Percentiles rank a stretch among this genome's conserved stretches.
These are phyloP conservation scores for Porites divaricata DNA, from an alignment of 92 coral and sea anemone genomes.

Conservation along the genomic window DNA sequence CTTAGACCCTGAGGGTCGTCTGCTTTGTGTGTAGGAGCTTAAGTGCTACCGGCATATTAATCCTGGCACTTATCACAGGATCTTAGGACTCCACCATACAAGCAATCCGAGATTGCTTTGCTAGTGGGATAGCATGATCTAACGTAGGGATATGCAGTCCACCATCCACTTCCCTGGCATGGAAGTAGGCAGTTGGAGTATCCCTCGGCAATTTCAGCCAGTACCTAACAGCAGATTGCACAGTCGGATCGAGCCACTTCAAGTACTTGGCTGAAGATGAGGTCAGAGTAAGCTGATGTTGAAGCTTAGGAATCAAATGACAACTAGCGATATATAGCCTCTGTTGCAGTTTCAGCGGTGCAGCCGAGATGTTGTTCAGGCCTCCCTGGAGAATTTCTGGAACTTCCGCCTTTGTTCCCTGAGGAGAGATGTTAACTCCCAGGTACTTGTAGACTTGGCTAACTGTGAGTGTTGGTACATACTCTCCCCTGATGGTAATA, in stretches of 20 bases:
- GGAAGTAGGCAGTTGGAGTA: no score
- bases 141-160: constrained; percentile 4
- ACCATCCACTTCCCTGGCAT: background rate
- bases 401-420: background rate
- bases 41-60: no score
- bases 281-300: constrained; percentile 23
- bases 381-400: background rate
- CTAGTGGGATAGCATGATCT: constrained; percentile 11
- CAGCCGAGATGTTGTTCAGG: constrained; percentile 17
- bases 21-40: no score
- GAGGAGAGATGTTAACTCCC: constrained; percentile 13
- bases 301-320: constrained; percentile 21
- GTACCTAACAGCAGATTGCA: no score
- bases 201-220: no score
- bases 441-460: constrained; percentile 18
- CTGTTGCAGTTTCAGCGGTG: constrained; percentile 56
- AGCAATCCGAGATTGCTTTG: background rate
- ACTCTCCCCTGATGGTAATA: background rate
- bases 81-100: background rate
- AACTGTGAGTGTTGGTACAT: background rate
- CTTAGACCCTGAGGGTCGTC: no score
- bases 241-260: no score
- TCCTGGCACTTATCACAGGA: background rate
- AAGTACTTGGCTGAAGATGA: background rate
- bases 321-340: background rate